Base-by-base conservation (phyloP, 2,113 vertebrate genomes). In the Hippocampus zosterae region DNA sequence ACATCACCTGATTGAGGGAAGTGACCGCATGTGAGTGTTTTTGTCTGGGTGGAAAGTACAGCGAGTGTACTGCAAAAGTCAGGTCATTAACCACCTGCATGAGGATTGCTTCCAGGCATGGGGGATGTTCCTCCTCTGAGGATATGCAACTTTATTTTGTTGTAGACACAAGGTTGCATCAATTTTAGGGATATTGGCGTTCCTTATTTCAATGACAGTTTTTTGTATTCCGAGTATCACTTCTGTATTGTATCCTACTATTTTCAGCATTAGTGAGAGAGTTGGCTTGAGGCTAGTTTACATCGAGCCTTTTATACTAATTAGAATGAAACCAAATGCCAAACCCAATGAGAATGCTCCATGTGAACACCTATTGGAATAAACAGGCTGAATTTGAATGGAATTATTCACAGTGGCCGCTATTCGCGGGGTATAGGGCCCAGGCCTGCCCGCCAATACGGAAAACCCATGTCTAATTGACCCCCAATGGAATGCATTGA, bases 1-100 rank as follows among this genome's bases (percentile, higher is more conserved):
- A 79, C 71, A 67, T 25, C 69, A 77, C 67, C 65, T 75, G 67
- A 42, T 70, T 29, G 74, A 75, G 71, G 65, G 65, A 72, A 53
- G 57, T 70, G 74, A 5, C 53, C 75, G 33, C 21, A 18, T 46
- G 15, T 11, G 63, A 56, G 1, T 76, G 68, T 70, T 41, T 76
- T 65, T 72, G 63, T 3, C 19, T 29, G 42, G 52, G 41, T 15
- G 65, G 48, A 52, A 55, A 56, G 50, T 53, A 29, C 55, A 55
- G 19, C 27, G n/a, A 21, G 18, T 11, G 33, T n/a, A 44, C n/a
- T 40, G 12, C 25, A 60, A 42, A 64, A 15, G 37, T 42, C 62
- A 23, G 37, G 27, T 42, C 16, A 6, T 19, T 62, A 40, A 40
- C 18, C 37, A 63, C 2, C 12, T 25, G 23, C 33, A 44, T n/a